These are phyloP conservation scores for Porites lobata DNA, from an alignment of 92 coral and sea anemone genomes.

Conservation along the genomic window DNA sequence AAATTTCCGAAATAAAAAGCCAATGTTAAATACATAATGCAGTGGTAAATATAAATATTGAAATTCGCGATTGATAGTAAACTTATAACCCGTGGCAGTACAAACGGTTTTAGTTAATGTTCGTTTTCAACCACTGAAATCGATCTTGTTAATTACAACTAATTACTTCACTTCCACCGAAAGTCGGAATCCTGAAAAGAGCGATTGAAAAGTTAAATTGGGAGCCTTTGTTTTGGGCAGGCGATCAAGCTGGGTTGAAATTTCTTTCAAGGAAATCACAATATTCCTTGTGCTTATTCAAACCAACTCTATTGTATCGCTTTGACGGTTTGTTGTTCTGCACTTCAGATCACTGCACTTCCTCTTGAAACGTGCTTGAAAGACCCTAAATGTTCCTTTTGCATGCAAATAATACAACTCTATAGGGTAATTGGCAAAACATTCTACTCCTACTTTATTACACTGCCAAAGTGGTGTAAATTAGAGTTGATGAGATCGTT, in stretches of 20 bases:
- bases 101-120: conserved; percentile 56
- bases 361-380: conserved; percentile 1
- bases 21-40: conserved; percentile 26
- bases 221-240: conserved; percentile 30
- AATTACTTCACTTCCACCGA: conserved; percentile 74
- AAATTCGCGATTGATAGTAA: conserved; percentile 44
- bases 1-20: conserved; percentile 6
- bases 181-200: conserved; percentile 85
- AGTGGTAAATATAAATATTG: conserved; percentile 53
- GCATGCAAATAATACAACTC: conserved; percentile 43
- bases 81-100: conserved; percentile 46
- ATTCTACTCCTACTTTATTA: conserved; percentile 47
- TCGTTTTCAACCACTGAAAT: conserved; percentile 56
- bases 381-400: conserved; percentile 21
- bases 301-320: conserved; percentile 17
- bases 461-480: conserved; percentile 51
- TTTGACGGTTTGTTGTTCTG: not conserved
- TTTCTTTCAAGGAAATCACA: conserved; percentile 11
- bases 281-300: conserved; percentile 1
- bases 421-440: conserved; percentile 48
- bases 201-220: conserved; percentile 26
- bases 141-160: conserved; percentile 77
- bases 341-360: not conserved
- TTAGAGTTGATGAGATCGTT: conserved; percentile 56
- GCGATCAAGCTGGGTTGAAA: conserved; percentile 23